Base-by-base conservation (phyloP, 2,888 invertebrate genomes). In the Temnothorax ravouxi region DNA sequence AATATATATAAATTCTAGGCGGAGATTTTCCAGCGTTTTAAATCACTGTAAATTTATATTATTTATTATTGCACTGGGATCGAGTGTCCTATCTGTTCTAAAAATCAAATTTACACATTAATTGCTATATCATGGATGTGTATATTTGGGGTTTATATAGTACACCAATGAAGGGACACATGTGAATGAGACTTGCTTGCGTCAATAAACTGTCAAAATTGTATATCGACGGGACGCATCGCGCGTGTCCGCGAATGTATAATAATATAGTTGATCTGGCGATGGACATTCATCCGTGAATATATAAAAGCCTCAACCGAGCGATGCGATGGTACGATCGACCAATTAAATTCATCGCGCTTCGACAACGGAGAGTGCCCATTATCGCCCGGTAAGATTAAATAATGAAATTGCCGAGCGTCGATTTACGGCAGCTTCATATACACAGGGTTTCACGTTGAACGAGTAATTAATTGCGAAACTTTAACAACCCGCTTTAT, bases 351-450 rank as follows among this genome's bases (percentile, higher is more conserved):
- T 80, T 80, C 72, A 80, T 80, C 72, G 79, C 72, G 79, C 72
- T 71, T 64, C 81, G 52, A 67, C 67, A 77, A 77, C 61, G 50
- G 52, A 71, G 34, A 81, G 25, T 52, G 61, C 50, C 86, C 85
- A 86, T 89, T 89, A 83, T 84, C 88, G 56, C 83, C 50, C 77
- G 56, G 72, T 54, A 84, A 85, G 87, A 87, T 82, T 84, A 82
- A 74, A 74, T 84, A 84, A 82, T 62, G 81, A 50, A 67, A 84
- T 66, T 72, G 72, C 47, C 41, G 66, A 47, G 47, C 64, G 62
- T 80, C 80, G 54, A 66, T 50, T 69, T 81, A 72, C 72, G 44
- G 72, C 56, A 47, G 56, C 71, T 79, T 47, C 79, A 59, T 34
- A 41, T 34, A 41, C 56, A 71, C 79, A 66, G 15, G 72, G 21